phyloP scores from a whole-genome alignment of 2,797 vertebrate genomes.

The Anomalospiza imberbis region DNA sequence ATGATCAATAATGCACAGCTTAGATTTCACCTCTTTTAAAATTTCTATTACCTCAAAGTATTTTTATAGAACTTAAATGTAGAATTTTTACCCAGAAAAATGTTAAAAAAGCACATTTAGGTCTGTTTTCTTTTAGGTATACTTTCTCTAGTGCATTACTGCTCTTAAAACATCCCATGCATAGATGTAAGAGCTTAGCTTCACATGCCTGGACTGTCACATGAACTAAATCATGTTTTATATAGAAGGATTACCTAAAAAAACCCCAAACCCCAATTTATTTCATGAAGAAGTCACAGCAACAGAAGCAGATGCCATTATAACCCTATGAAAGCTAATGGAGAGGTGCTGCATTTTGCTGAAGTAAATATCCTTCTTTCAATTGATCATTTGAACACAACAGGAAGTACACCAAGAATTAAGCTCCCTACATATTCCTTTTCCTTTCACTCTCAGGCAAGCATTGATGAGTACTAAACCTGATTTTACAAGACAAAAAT shows the following conservation, averaged over 20 bases:
- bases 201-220: background rate
- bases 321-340: background rate
- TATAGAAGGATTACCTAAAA: background rate
- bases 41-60: background rate
- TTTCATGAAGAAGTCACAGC: background rate
- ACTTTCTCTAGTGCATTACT: background rate
- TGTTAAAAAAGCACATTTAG: accelerated
- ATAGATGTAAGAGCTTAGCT: background rate
- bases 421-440: background rate
- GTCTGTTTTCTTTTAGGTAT: background rate
- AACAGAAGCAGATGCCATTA: background rate
- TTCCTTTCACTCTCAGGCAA: background rate
- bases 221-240: background rate
- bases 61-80: background rate
- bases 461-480: background rate
- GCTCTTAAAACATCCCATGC: background rate
- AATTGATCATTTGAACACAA: background rate
- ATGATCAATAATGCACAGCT: background rate
- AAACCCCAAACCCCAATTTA: accelerated
- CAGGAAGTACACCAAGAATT: background rate
- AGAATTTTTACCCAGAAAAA: background rate
- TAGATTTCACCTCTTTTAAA: background rate
- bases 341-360: background rate
- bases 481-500: background rate
- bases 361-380: background rate